Evolutionary conservation across 2,113 vertebrate species (phyloP).

Genomic region (Tenrec ecaudatus): DNA sequence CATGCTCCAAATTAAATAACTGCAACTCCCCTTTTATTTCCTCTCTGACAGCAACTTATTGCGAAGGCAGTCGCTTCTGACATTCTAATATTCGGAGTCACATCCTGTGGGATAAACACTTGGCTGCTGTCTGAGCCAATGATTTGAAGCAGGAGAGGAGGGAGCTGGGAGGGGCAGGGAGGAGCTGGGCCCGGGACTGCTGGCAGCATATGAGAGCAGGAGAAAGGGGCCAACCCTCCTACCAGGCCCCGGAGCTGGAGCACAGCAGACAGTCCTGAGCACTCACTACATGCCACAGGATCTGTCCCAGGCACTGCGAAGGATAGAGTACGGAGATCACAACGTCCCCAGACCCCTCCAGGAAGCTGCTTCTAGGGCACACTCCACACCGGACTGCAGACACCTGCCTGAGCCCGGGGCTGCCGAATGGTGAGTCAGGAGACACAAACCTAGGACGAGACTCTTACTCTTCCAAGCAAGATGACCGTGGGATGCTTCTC

Average conservation of each 20-base stretch:
- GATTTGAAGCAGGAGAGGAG: constrained; percentile 74
- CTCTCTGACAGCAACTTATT: constrained; percentile 86
- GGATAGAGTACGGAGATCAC: not conserved
- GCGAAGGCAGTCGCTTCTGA: constrained; percentile 83
- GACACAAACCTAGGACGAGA: not conserved
- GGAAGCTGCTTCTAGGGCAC: not conserved
- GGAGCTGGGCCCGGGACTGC: not conserved
- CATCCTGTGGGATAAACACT: constrained; percentile 84
- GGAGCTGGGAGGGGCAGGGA: constrained; percentile 48
- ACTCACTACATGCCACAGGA: not conserved
- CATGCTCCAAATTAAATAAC: constrained; percentile 85
- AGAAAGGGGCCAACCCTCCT: rapidly evolving
- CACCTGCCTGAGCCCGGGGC: no score
- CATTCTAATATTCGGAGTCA: constrained; percentile 86
- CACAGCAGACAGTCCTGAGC: not conserved
- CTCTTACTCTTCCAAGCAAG: not conserved
- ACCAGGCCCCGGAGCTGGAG: not conserved
- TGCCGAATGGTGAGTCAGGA: no score
- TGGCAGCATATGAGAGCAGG: not conserved
- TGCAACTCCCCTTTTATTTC: constrained; percentile 84
- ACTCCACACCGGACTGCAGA: not conserved
- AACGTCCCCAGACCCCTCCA: no score
- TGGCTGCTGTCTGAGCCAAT: constrained; percentile 78
- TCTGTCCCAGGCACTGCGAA: not conserved
- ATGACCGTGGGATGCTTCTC: not conserved